These are phyloP conservation scores for Lithophane ornitopus DNA, from an alignment of 2,888 invertebrate genomes.

Conservation along the genomic window DNA sequence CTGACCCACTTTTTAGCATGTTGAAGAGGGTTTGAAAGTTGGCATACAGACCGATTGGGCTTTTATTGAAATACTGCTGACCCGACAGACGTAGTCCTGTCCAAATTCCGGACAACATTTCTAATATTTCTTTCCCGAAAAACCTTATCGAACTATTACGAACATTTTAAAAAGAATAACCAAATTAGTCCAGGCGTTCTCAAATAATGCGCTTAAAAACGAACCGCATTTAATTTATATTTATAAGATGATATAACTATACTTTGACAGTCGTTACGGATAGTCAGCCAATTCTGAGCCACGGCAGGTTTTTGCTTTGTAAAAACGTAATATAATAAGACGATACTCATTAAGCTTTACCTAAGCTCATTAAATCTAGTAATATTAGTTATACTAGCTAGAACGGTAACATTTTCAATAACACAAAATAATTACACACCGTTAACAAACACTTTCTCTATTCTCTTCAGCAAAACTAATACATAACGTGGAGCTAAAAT, in stretches of 20 bases:
- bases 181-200: neutral
- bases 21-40: neutral
- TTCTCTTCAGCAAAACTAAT: constrained; percentile 30
- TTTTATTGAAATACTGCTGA: neutral
- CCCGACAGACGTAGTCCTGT: too few species aligned
- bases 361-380: neutral
- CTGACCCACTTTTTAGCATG: neutral
- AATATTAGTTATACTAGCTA: neutral
- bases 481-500: constrained; percentile 41
- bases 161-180: neutral
- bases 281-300: too few species aligned
- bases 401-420: neutral
- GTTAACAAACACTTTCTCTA: neutral
- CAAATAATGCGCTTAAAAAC: too few species aligned
- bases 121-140: neutral
- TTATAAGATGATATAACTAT: too few species aligned
- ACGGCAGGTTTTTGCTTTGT: neutral
- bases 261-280: too few species aligned
- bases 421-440: constrained; percentile 20
- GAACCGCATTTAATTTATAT: neutral
- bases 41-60: neutral
- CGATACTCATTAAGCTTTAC: neutral
- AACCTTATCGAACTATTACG: neutral
- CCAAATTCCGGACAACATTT: neutral
- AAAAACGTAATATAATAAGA: constrained; percentile 1